phyloP scores from a whole-genome alignment of 2,888 invertebrate species.

The Microctonus brassicae region DNA sequence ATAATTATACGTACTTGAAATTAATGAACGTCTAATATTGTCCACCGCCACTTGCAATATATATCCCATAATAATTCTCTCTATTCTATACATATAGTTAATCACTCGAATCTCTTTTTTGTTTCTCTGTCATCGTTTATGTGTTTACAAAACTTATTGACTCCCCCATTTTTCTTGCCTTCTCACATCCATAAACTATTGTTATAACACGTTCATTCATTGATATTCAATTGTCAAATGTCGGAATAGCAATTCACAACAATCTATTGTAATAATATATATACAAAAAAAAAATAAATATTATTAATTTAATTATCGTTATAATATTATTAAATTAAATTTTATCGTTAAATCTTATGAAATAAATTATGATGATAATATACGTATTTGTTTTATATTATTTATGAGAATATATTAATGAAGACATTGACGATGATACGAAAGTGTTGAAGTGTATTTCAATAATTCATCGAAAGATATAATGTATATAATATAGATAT shows the following conservation, averaged over 20 bases:
- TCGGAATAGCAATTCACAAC: neutral
- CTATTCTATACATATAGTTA: constrained; percentile 5
- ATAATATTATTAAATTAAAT: neutral
- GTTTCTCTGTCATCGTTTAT: constrained; percentile 17
- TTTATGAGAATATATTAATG: neutral
- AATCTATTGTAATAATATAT: neutral
- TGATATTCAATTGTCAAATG: constrained; percentile 17
- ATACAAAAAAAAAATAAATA: too few species aligned
- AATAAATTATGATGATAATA: neutral
- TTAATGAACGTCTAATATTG: constrained; percentile 68
- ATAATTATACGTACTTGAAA: constrained; percentile 63
- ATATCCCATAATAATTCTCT: neutral
- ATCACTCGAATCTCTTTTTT: constrained; percentile 12
- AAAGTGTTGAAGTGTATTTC: neutral
- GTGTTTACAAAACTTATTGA: constrained; percentile 60
- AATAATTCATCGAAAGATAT: neutral
- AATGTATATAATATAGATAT: too few species aligned
- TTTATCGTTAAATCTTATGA: too few species aligned
- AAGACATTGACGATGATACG: neutral
- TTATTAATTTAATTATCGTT: neutral
- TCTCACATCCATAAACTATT: constrained; percentile 47
- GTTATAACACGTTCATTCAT: constrained; percentile 48
- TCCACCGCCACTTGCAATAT: constrained; percentile 44
- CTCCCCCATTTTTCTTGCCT: constrained; percentile 61
- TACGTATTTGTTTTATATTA: too few species aligned